phyloP scores from a whole-genome alignment of 2,113 vertebrate genomes.

The Lampris incognitus region DNA sequence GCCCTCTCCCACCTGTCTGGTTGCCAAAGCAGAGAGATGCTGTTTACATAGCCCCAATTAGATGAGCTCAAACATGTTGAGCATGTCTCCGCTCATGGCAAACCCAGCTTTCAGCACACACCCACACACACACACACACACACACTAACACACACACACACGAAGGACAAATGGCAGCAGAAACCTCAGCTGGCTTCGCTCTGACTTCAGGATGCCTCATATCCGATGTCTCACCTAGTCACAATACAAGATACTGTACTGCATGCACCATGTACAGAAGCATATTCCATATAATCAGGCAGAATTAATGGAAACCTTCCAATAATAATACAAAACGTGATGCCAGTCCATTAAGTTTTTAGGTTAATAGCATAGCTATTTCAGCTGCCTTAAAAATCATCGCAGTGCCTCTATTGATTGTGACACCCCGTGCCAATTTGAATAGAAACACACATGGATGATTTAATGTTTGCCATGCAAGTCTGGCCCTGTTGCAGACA shows the following conservation, averaged over 20 bases:
- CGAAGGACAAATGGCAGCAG: not conserved
- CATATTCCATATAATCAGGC: too few species aligned
- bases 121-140: too few species aligned
- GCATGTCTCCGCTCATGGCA: not conserved
- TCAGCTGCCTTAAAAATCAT: conserved; percentile 19
- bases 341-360: not conserved
- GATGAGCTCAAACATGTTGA: conserved; percentile 33
- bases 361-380: conserved; percentile 30
- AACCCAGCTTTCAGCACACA: not conserved
- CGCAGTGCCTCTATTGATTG: conserved; percentile 18
- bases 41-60: conserved; percentile 40
- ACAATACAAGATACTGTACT: too few species aligned
- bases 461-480: not conserved
- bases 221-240: not conserved
- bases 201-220: not conserved
- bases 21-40: conserved; percentile 41
- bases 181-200: not conserved
- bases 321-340: not conserved
- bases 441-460: conserved; percentile 19
- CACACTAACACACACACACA: too few species aligned
- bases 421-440: conserved; percentile 25
- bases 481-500: not conserved
- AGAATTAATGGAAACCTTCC: not conserved
- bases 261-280: too few species aligned
- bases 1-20: not conserved